Evolutionary conservation across 2,888 invertebrate genomes (phyloP), one percentile per base, ranked within the genome.

Genomic region (Galeopsomyia nigrocyanea): DNA sequence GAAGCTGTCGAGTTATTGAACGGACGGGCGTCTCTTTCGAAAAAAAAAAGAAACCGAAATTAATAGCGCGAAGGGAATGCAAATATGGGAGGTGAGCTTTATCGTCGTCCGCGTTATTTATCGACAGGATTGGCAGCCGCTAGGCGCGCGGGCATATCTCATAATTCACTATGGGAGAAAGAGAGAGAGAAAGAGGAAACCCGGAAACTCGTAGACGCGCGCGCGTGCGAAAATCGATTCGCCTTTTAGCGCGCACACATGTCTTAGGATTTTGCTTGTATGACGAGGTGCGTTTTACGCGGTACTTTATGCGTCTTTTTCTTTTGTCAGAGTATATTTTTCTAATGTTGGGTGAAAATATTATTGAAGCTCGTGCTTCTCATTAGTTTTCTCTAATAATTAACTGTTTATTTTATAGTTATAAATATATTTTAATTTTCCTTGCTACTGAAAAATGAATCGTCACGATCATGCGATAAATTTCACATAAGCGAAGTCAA

Each of bases 51-150:
- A 10, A 39, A 7, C 13, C 39, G 39, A 39, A 39, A 39, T 39
- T 39, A 39, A 10, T 10, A 10, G 5, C 39, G 5, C 5, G 13
- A 10, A 10, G 39, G 39, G 1, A 39, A 39, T 39, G 39, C 13
- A 39, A 3, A 39, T 39, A 3, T 10, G 39, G 39, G 39, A 39
- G 39, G 39, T 16, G 21, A 66, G 55, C 66, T 39, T 64, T 69
- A 69, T 57, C 63, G 46, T 56, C 56, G 19, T 39, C n/a, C n/a
- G 49, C 50, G 39, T 69, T 63, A 69, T 60, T 65, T 66, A 71
- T 61, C 55, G 21, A 21, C 60, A 49, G 17, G 53, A n/a, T n/a
- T 17, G 39, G 39, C 49, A 65, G 13, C 46, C 50, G n/a, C 7
- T 19, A 31, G 13, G n/a, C 51, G 22, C 51, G 22, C 39, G 13